These are phyloP conservation scores for Cryptocheilus praepositus DNA, from an alignment of 2,888 invertebrate genomes.

Conservation along the genomic window DNA sequence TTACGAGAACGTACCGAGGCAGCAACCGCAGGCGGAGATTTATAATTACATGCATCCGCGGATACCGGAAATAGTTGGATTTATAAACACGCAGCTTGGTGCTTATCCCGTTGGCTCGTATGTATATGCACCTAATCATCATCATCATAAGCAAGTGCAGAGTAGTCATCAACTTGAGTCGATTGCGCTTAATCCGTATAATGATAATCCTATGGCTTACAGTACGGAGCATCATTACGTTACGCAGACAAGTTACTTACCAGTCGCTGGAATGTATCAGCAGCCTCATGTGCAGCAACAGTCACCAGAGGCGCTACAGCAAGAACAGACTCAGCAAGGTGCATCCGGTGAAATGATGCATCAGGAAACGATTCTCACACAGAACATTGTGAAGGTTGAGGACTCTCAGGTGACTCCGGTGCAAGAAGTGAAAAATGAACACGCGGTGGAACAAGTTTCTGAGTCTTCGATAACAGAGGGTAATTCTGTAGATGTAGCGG, in stretches of 20 bases:
- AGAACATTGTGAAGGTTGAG: constrained; percentile 28
- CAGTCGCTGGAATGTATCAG: constrained; percentile 52
- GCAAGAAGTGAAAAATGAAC: background rate
- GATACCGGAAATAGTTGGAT: constrained; percentile 76
- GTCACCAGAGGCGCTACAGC: constrained; percentile 27
- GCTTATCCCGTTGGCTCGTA: constrained; percentile 68
- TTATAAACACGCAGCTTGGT: constrained; percentile 76
- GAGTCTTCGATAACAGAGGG: too few species aligned
- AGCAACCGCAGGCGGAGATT: constrained; percentile 60
- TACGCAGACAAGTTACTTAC: constrained; percentile 62
- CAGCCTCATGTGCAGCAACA: constrained; percentile 42
- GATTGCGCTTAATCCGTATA: constrained; percentile 52
- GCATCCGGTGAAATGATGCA: constrained; percentile 15
- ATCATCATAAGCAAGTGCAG: constrained; percentile 50
- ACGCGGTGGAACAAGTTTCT: constrained; percentile 6
- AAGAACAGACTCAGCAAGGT: constrained; percentile 29
- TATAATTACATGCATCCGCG: constrained; percentile 75
- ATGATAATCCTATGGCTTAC: constrained; percentile 56
- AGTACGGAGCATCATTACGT: constrained; percentile 64
- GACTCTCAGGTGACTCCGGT: background rate
- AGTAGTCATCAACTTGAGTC: constrained; percentile 50
- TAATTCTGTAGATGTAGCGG: constrained; percentile 1
- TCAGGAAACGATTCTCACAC: constrained; percentile 3
- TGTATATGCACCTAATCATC: constrained; percentile 53
- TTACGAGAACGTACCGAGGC: constrained; percentile 29